Conservation (phyloP, 2,888 invertebrate species). For the Theodoxus fluviatilis region DNA sequence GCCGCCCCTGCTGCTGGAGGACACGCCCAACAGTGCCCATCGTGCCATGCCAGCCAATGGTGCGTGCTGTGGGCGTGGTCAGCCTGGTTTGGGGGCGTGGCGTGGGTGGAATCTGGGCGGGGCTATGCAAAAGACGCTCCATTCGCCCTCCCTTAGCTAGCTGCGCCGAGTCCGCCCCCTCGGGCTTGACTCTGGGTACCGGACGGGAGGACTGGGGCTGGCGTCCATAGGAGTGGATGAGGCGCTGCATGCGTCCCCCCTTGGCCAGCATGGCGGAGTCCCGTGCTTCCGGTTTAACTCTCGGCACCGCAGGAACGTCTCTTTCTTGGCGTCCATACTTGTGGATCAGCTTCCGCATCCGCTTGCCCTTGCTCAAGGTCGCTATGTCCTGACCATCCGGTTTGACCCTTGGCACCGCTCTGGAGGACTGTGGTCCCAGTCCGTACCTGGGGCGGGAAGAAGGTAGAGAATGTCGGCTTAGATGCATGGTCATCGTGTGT, state of each 20-base stretch:
- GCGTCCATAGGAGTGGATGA: slow-evolving; percentile 40
- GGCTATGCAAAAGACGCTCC: slow-evolving; percentile 45
- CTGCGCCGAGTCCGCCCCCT: slow-evolving; percentile 42
- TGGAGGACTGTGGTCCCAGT: slow-evolving; percentile 36
- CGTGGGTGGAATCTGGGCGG: slow-evolving; percentile 34
- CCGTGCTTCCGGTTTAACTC: slow-evolving; percentile 43
- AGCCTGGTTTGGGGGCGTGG: slow-evolving; percentile 42
- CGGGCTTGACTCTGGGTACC: slow-evolving; percentile 43
- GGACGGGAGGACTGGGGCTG: slow-evolving; percentile 36
- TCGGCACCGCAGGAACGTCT: slow-evolving; percentile 36
- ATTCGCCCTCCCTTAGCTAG: slow-evolving; percentile 45
- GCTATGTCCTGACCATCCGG: slow-evolving; percentile 44
- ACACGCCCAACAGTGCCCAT: too few relatives aligned
- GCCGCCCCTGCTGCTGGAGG: too few relatives aligned
- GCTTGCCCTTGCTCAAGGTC: slow-evolving; percentile 42
- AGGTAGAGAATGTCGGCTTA: too few relatives aligned
- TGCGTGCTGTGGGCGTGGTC: slow-evolving; percentile 39
- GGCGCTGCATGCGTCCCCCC: slow-evolving; percentile 40
- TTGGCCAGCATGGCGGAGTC: slow-evolving; percentile 39
- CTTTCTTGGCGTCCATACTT: slow-evolving; percentile 31
- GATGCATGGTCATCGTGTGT: too few relatives aligned
- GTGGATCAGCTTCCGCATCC: slow-evolving; percentile 43
- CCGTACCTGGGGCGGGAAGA: too few relatives aligned
- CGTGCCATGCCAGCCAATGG: too few relatives aligned
- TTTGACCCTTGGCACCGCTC: slow-evolving; percentile 47